Evolutionary conservation across 2,888 invertebrate genomes (phyloP), one percentile per base, ranked within the genome.

Genomic region (Chromoteleia sp.): DNA sequence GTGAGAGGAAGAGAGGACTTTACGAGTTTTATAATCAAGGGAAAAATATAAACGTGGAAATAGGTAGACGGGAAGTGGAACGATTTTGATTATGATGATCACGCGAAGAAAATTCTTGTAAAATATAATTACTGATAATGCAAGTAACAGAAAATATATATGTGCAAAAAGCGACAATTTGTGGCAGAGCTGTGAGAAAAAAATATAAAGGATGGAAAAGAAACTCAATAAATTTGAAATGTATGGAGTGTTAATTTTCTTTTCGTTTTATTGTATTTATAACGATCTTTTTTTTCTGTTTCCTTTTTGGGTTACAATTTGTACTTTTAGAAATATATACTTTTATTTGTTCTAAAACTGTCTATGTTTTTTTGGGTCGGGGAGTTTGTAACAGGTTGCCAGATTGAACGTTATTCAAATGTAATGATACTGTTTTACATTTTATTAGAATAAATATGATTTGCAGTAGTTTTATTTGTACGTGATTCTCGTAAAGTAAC

Each of bases 211-310:
- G 33, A 68, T 50, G 68, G 29, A 76, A 77, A 76, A 39, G 50
- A 70, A 63, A 74, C 33, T 74, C 68, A 81, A 77, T 81, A 77
- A 77, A 77, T 81, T 81, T 77, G 41, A 81, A 77, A 19, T 81
- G 77, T 81, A 74, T 77, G 81, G 81, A 81, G 81, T 75, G 81
- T 81, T 81, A 76, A 71, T 68, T 59, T 21, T 75, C 36, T 45
- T 74, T 54, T 63, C 19, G 14, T 63, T 63, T 70, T 43, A 15
- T 52, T 63, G 7, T 43, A 36, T 56, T 43, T 29, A 8, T 19
- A 25, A 41, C 25, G 10, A 54, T 1, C n/a, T 30, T 61, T 45
- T 52, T 29, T 61, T 61, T 61, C 30, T 70, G 25, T 39, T 56
- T 52, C 63, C 7, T 39, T 29, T 61, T 14, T 25, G 7, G 33